Percentiles rank a stretch among this genome's conserved stretches.
These are phyloP conservation scores for Peromyscus leucopus DNA, from an alignment of 2,113 vertebrate species.

Conservation along the genomic window DNA sequence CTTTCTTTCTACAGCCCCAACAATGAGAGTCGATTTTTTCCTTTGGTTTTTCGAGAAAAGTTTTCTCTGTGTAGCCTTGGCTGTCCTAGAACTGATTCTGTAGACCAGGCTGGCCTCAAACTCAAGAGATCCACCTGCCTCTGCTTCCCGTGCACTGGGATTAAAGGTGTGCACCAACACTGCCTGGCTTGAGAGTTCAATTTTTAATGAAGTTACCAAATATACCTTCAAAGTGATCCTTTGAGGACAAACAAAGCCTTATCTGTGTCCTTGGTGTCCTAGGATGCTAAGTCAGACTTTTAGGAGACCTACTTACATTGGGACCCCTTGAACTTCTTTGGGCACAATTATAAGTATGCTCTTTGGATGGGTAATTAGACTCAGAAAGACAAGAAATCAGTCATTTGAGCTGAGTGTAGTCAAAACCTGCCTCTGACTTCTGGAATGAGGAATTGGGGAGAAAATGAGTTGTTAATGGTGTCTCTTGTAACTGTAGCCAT, in stretches of 20 bases:
- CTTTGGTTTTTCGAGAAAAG: not conserved
- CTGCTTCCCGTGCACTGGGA: not conserved
- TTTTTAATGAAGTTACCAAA: slow-evolving; percentile 54
- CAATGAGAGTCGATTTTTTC: not conserved
- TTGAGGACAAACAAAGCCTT: slow-evolving; percentile 31
- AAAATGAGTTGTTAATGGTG: slow-evolving; percentile 20
- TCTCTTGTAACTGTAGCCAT: slow-evolving; percentile 5
- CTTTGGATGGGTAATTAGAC: slow-evolving; percentile 1
- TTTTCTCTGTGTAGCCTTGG: not conserved
- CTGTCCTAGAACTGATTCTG: not conserved
- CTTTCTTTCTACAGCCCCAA: not conserved
- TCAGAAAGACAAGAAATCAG: not conserved
- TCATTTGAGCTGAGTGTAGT: not conserved
- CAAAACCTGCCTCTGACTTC: not conserved
- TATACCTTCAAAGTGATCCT: slow-evolving; percentile 49
- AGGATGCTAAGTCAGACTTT: not conserved
- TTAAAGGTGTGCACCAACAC: not conserved
- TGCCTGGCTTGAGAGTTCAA: not conserved
- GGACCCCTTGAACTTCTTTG: not conserved
- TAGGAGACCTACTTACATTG: not conserved
- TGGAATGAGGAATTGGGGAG: not conserved
- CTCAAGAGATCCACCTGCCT: not conserved
- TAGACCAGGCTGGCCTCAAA: not conserved
- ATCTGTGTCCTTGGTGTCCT: not conserved
- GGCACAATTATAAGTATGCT: not conserved